These are phyloP conservation scores for Sinhomidia bicolor DNA, from an alignment of 2,888 invertebrate genomes.

Conservation along the genomic window DNA sequence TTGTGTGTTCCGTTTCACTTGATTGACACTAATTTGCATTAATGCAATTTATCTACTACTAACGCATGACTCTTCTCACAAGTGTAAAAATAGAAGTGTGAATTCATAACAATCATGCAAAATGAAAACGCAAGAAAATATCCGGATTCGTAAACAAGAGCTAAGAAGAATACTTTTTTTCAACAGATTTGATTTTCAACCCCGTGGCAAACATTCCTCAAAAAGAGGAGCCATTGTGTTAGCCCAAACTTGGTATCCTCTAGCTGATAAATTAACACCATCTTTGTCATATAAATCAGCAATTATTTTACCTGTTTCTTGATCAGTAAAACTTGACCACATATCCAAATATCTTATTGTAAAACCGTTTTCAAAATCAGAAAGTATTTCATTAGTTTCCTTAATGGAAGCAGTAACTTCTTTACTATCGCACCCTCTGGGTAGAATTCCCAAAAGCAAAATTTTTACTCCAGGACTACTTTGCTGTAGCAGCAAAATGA, in stretches of 20 bases:
- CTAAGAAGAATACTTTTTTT: too few relatives aligned
- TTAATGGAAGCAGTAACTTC: slow-evolving; percentile 62
- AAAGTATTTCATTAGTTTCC: slow-evolving; percentile 69
- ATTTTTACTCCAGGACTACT: slow-evolving; percentile 71
- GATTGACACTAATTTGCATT: too few relatives aligned
- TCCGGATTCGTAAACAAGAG: too few relatives aligned
- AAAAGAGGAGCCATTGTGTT: slow-evolving; percentile 62
- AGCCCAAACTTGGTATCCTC: slow-evolving; percentile 72
- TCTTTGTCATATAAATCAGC: slow-evolving; percentile 68
- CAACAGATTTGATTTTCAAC: too few relatives aligned
- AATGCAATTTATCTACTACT: too few relatives aligned
- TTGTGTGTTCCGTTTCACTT: too few relatives aligned
- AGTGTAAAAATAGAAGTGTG: slow-evolving; percentile 17
- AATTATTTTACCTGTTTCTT: slow-evolving; percentile 52
- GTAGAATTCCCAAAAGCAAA: slow-evolving; percentile 70
- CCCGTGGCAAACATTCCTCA: slow-evolving; percentile 46
- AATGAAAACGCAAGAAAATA: too few relatives aligned
- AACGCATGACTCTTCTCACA: background rate
- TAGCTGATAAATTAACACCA: slow-evolving; percentile 64
- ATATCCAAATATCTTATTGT: slow-evolving; percentile 70
- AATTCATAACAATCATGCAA: too few relatives aligned
- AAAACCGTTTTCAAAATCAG: slow-evolving; percentile 74
- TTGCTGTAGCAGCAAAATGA: slow-evolving; percentile 69
- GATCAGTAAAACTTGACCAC: slow-evolving; percentile 52
- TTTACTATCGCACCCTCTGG: slow-evolving; percentile 55